Percentiles rank a stretch among this genome's conserved stretches.
Conservation (phyloP, 2,113 vertebrate genomes). For the Xyliphius kryptos region DNA sequence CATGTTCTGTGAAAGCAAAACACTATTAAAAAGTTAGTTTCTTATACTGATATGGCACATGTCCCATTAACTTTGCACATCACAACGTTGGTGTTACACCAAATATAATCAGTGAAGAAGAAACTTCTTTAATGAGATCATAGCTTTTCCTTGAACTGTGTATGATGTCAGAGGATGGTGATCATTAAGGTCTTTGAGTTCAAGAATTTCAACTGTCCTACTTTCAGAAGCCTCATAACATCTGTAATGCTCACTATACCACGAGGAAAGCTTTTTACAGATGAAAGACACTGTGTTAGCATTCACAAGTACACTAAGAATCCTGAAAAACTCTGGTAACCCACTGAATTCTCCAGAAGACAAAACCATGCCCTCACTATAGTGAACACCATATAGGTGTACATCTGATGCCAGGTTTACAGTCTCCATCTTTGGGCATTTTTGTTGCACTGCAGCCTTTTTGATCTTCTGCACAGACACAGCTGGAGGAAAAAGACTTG, state of each 20-base stretch:
- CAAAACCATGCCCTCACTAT: conserved; percentile 13
- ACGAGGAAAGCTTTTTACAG: conserved; percentile 7
- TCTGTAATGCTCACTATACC: conserved; percentile 22
- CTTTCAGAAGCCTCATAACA: conserved; percentile 20
- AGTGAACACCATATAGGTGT: conserved; percentile 19
- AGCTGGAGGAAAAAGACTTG: background rate
- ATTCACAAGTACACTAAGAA: conserved; percentile 13
- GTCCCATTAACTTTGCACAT: background rate
- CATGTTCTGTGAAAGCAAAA: background rate
- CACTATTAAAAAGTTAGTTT: background rate
- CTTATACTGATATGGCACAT: background rate
- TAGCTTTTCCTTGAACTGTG: conserved; percentile 5
- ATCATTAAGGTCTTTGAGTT: conserved; percentile 24
- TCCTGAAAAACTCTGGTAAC: conserved; percentile 5
- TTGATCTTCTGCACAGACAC: conserved; percentile 15
- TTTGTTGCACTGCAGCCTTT: conserved; percentile 10
- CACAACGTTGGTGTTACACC: background rate
- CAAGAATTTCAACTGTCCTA: conserved; percentile 17
- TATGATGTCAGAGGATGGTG: conserved; percentile 1
- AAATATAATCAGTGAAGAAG: conserved; percentile 10
- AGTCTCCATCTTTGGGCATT: background rate
- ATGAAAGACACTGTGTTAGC: conserved; percentile 1
- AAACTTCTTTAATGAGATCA: conserved; percentile 14
- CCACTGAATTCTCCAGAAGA: conserved; percentile 5
- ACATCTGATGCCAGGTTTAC: background rate